phyloP scores from a whole-genome alignment of 2,888 invertebrate genomes.

The Drosophila picticornis region DNA sequence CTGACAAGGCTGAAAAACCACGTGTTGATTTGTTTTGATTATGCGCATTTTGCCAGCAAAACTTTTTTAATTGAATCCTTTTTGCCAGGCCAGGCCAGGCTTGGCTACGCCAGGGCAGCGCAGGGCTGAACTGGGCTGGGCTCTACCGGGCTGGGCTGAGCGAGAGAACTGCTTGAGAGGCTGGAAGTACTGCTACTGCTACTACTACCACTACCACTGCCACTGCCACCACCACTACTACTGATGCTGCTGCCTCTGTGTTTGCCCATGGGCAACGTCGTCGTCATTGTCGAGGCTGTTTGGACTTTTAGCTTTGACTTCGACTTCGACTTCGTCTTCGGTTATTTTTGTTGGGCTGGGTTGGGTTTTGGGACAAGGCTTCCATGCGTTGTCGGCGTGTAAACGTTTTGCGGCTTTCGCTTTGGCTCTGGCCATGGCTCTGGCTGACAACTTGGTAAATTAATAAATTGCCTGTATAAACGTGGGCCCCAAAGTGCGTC shows the following conservation, averaged over 20 bases:
- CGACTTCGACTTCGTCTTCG: slow-evolving; percentile 10
- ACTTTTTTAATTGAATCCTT: slow-evolving; percentile 70
- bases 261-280: slow-evolving; percentile 35
- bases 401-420: slow-evolving; percentile 69
- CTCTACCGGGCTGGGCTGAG: slow-evolving; percentile 6
- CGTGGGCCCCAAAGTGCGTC: slow-evolving; percentile 55
- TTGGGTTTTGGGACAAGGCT: not conserved
- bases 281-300: slow-evolving; percentile 54
- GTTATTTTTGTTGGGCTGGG: not conserved
- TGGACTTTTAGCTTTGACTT: slow-evolving; percentile 43
- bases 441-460: slow-evolving; percentile 65
- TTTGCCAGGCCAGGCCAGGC: slow-evolving; percentile 32
- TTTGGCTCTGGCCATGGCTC: slow-evolving; percentile 19
- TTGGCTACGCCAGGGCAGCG: not conserved
- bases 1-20: slow-evolving; percentile 78
- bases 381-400: slow-evolving; percentile 52
- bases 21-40: slow-evolving; percentile 85
- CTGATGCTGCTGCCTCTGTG: not conserved
- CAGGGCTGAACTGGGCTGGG: not conserved
- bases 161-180: slow-evolving; percentile 8
- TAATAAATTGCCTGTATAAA: slow-evolving; percentile 79
- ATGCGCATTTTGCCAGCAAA: slow-evolving; percentile 81
- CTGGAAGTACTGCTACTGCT: slow-evolving; percentile 2
- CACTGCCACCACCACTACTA: not conserved
- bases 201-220: not conserved